Evolutionary conservation across 2,797 vertebrate species (phyloP).

Genomic region (Cygnus olor): DNA sequence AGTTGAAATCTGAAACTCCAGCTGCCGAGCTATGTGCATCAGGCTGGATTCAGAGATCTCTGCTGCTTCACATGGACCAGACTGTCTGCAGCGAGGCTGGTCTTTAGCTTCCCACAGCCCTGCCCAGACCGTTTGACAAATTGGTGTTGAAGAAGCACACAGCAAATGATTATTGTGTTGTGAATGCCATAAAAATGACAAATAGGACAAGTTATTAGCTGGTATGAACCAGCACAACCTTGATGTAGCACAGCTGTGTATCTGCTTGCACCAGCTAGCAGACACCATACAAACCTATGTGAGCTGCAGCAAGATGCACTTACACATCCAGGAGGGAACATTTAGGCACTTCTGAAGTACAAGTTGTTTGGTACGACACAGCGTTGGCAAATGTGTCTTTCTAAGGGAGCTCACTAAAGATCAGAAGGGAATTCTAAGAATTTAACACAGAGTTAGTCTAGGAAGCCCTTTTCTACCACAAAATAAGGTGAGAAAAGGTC

Average conservation of each 20-base stretch:
- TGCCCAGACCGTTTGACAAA: not conserved
- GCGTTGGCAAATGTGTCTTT: not conserved
- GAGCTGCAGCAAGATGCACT: not conserved
- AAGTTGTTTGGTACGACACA: not conserved
- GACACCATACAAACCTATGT: fast-evolving
- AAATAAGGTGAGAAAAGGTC: not conserved
- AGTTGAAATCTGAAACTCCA: not conserved
- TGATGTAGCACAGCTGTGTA: not conserved
- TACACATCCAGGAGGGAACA: not conserved
- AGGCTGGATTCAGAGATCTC: not conserved
- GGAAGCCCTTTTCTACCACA: not conserved
- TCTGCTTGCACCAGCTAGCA: not conserved
- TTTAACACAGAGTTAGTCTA: not conserved
- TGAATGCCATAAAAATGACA: not conserved
- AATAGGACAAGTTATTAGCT: not conserved
- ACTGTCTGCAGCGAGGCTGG: not conserved
- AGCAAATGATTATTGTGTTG: not conserved
- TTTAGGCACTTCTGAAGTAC: not conserved
- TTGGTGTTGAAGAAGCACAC: not conserved
- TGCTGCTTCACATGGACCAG: not conserved
- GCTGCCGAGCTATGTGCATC: not conserved
- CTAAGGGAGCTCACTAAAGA: not conserved
- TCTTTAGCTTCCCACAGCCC: not conserved
- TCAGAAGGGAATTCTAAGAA: not conserved
- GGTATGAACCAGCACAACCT: not conserved